Evolutionary conservation across 2,113 vertebrate species (phyloP), one percentile per base, ranked within the genome.

Genomic region (Opisthocomus hoazin): DNA sequence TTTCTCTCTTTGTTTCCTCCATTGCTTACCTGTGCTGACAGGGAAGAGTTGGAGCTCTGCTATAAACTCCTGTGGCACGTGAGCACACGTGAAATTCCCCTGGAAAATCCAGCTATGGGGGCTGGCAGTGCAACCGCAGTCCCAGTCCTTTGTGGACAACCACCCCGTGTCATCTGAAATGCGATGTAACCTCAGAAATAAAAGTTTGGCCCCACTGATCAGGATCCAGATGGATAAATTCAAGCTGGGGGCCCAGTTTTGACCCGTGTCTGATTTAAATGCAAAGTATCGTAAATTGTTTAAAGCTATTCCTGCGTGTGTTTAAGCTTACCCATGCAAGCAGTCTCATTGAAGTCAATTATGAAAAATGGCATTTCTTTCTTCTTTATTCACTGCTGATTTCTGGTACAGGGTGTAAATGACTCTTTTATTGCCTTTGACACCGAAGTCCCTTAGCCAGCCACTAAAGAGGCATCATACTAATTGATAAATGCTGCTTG

Each of bases 41-140:
- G 11, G 39, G 23, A 27, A 37, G 57, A 29, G 15, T 43, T 61
- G 9, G 39, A 57, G 37, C 6, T 65, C 23, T 4, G 60, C 61
- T 27, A 2, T 2, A 39, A 78, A 53, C 24, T 17, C 39, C 51
- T n/a, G 36, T 30, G 60, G 51, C 56, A 66, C 0, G 0, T 46
- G 46, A 51, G 60, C 65, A 43, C 0, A 0, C 32, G n/a, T 37
- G 34, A 61, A 85, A 79, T n/a, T 45, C 36, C 53, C 12, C 7
- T 11, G 18, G 69, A 26, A 61, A 23, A 45, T 71, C 79, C 85
- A 73, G 0, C 63, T 45, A 45, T 9, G 30, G 66, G 30, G 8
- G 32, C 34, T 39, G 66, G 39, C 60, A 84, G 46, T 4, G 2
- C 9, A 7, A 6, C 41, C 0, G 0, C 0, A 12, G 29, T 6